Conservation (phyloP, 1,140 invertebrate genomes). For the Teleogryllus occipitalis region DNA sequence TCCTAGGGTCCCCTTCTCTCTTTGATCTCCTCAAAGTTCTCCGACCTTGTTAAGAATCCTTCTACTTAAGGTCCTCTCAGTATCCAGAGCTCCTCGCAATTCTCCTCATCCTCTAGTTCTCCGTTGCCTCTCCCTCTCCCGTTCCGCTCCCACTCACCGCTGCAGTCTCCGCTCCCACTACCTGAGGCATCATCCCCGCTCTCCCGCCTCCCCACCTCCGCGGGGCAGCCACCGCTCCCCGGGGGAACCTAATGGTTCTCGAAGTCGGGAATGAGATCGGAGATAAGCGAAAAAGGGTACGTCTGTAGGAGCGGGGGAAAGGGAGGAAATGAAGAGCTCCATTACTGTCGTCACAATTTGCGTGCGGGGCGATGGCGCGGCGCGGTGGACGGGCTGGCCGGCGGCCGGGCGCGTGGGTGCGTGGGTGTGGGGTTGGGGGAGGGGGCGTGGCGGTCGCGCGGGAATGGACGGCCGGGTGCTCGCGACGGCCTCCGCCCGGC, state of each 20-base stretch:
- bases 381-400: not conserved
- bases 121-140: too few species aligned
- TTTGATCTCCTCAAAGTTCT: too few species aligned
- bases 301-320: not conserved
- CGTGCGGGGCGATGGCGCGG: not conserved
- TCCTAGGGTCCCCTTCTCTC: too few species aligned
- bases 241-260: not conserved
- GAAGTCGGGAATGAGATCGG: not conserved
- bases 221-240: too few species aligned
- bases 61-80: too few species aligned
- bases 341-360: conserved; percentile 1
- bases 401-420: too few species aligned
- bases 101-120: too few species aligned
- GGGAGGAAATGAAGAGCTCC: not conserved
- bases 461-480: not conserved
- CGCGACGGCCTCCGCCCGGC: not conserved
- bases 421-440: not conserved
- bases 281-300: not conserved
- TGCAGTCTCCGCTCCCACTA: not conserved
- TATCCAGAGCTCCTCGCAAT: too few species aligned
- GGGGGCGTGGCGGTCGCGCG: too few species aligned
- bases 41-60: too few species aligned
- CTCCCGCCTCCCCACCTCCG: too few species aligned
- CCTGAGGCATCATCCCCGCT: not conserved
- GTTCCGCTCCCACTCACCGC: too few species aligned